Conservation (phyloP, 2,113 vertebrate genomes). For the Gavialis gangeticus region DNA sequence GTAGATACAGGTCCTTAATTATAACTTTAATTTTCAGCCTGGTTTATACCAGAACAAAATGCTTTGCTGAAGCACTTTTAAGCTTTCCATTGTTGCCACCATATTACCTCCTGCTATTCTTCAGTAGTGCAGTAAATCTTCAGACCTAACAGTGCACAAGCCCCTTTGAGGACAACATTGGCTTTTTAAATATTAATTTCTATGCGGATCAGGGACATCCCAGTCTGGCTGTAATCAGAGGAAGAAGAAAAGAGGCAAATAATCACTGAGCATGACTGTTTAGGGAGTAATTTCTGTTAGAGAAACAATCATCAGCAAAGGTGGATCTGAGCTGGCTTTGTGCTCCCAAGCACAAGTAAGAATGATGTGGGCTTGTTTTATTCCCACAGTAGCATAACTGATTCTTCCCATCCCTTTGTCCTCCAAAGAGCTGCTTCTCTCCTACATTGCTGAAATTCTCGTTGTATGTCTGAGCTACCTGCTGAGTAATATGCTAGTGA, state of each 20-base stretch:
- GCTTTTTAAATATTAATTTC: constrained; percentile 71
- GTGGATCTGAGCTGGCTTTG: constrained; percentile 25
- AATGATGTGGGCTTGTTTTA: constrained; percentile 37
- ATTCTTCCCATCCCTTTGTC: constrained; percentile 33
- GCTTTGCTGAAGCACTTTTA: constrained; percentile 12
- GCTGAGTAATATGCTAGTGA: constrained; percentile 31
- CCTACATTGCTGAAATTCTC: neutral
- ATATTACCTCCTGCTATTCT: constrained; percentile 38
- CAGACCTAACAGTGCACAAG: constrained; percentile 47
- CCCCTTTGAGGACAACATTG: constrained; percentile 49
- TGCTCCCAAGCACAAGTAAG: constrained; percentile 29
- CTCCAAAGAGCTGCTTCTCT: constrained; percentile 56
- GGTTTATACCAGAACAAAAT: neutral
- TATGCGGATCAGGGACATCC: constrained; percentile 72
- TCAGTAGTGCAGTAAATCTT: constrained; percentile 61
- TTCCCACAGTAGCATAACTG: constrained; percentile 40
- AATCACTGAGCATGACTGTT: constrained; percentile 59
- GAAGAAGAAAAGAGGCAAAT: constrained; percentile 62
- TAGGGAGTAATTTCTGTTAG: constrained; percentile 63
- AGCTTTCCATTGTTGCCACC: constrained; percentile 16
- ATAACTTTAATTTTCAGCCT: constrained; percentile 13
- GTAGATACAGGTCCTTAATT: neutral
- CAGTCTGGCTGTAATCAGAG: constrained; percentile 59
- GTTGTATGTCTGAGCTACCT: constrained; percentile 33
- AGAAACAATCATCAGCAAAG: constrained; percentile 50